Base-by-base conservation (phyloP, 2,888 invertebrate genomes). In the Byasa hedistus region DNA sequence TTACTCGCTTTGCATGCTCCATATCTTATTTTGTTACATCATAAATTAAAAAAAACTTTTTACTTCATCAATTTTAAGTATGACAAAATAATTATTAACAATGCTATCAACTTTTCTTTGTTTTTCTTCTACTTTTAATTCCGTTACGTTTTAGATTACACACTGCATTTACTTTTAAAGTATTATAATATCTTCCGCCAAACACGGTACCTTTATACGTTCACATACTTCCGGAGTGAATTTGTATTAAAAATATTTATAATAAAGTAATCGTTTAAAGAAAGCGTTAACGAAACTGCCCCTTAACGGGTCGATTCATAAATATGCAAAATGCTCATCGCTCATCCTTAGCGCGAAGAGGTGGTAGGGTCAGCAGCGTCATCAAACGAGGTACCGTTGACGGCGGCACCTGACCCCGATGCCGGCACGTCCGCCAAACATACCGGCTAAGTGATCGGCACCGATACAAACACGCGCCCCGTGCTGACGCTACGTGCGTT, bases 301-400 rank as follows among this genome's bases (percentile, higher is more conserved):
- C 57, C 57, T 22, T 56, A 57, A 63, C 21, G 15, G 27, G 36
- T 27, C 32, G 19, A 55, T 60, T 65, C 44, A 54, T 64, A 54
- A 65, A 57, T 61, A 66, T 57, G 61, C 58, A 51, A 52, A 60
- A 54, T 55, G 61, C 57, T 59, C 48, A 68, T 57, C 73, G 70
- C 74, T 69, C 60, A 57, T 76, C 60, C 69, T 69, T 79, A 75
- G 70, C 24, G 58, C 63, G 67, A 68, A 69, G 62, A 55, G 69
- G 59, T 66, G 71, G 83, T 85, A 87, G 85, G 89, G 87, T 88
- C 87, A 87, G 82, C 84, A 83, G 75, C 79, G 78, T 84, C 86
- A 85, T 86, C 87, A 86, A 87, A 85, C 83, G 79, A 84, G 83
- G 85, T 90, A 91, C 91, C 91, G 91, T 91, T 87, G 84, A 81